Conservation (phyloP, 2,888 invertebrate species). For the Drosophila quinaria region DNA sequence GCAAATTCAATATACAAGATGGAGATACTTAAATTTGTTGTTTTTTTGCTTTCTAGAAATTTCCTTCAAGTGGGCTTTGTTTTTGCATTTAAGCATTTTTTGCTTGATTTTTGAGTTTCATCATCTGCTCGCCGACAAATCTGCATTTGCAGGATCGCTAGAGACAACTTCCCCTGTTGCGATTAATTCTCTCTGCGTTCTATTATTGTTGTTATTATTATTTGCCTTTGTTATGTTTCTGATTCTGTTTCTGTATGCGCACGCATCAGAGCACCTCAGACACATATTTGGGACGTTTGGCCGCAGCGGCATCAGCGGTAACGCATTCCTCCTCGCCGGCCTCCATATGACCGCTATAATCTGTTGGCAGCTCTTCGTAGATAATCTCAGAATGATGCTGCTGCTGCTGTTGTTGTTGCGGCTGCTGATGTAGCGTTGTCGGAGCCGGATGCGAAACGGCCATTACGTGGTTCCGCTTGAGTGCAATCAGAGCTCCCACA, state of each 20-base stretch:
- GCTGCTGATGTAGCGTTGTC: slow-evolving; percentile 69
- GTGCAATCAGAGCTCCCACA: slow-evolving; percentile 82
- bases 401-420: slow-evolving; percentile 63
- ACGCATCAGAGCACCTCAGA: slow-evolving; percentile 84
- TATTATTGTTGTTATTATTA: slow-evolving; percentile 49
- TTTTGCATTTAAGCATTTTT: slow-evolving; percentile 26
- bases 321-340: slow-evolving; percentile 84
- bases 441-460: slow-evolving; percentile 72
- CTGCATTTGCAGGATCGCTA: not conserved
- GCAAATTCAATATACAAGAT: slow-evolving; percentile 83
- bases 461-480: slow-evolving; percentile 84
- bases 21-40: slow-evolving; percentile 69
- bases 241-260: slow-evolving; percentile 75
- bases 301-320: slow-evolving; percentile 52
- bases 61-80: slow-evolving; percentile 54
- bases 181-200: slow-evolving; percentile 7
- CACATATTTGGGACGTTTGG: slow-evolving; percentile 85
- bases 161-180: slow-evolving; percentile 23
- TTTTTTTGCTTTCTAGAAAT: slow-evolving; percentile 45
- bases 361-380: slow-evolving; percentile 84
- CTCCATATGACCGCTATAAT: slow-evolving; percentile 84
- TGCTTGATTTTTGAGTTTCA: slow-evolving; percentile 41
- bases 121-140: slow-evolving; percentile 13
- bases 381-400: slow-evolving; percentile 80
- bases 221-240: slow-evolving; percentile 64